Evolutionary conservation across 2,888 invertebrate species (phyloP).

Genomic region (Cetonia aurata): DNA sequence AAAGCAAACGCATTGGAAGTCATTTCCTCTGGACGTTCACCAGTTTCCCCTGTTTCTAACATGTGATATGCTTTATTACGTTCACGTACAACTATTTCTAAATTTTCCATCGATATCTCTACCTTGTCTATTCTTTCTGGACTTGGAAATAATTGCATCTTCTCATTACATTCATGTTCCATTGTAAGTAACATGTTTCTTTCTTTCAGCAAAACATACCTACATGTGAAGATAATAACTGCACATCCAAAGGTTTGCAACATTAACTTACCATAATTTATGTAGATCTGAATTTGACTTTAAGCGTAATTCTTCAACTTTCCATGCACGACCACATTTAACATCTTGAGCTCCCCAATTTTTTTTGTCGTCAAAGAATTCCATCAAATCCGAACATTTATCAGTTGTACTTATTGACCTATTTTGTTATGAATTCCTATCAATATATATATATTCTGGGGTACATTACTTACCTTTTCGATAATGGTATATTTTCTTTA

Average conservation of each 20-base stretch:
- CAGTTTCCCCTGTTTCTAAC: constrained; percentile 89
- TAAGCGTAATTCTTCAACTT: constrained; percentile 88
- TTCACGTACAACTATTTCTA: constrained; percentile 92
- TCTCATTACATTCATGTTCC: constrained; percentile 84
- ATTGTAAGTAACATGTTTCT: constrained; percentile 97
- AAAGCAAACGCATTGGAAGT: constrained; percentile 74
- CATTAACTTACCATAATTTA: constrained; percentile 88
- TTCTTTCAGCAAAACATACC: constrained; percentile 92
- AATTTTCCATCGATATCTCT: constrained; percentile 93
- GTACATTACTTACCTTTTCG: constrained; percentile 13
- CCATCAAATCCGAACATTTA: constrained; percentile 74
- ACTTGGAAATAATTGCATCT: constrained; percentile 82
- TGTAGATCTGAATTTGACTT: constrained; percentile 97
- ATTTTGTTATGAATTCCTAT: background rate
- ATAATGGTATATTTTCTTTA: background rate
- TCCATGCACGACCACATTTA: constrained; percentile 90
- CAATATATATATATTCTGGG: background rate
- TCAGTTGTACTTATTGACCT: constrained; percentile 61
- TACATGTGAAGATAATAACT: constrained; percentile 57
- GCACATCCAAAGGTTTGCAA: constrained; percentile 1
- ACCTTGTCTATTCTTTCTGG: constrained; percentile 96
- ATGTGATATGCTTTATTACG: constrained; percentile 90
- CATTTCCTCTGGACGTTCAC: constrained; percentile 78
- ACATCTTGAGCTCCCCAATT: constrained; percentile 86
- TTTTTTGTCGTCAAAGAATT: constrained; percentile 89